Evolutionary conservation across 2,888 invertebrate species (phyloP).

Genomic region (Erannis defoliaria): DNA sequence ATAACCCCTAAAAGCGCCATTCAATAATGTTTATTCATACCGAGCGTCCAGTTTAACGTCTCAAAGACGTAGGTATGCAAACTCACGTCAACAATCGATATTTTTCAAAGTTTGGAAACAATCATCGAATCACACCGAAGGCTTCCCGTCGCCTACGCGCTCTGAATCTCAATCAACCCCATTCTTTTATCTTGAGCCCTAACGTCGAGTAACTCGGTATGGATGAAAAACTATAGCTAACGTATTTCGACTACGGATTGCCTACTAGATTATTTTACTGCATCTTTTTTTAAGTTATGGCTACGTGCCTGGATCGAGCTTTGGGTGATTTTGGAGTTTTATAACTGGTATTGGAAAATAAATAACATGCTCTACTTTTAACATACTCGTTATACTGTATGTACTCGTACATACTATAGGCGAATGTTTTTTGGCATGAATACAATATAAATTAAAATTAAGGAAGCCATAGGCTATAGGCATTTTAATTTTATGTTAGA

Average conservation of each 20-base stretch:
- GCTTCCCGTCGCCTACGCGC: slow-evolving; percentile 34
- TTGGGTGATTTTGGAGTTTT: background rate
- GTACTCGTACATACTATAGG: no score
- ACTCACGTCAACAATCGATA: slow-evolving; percentile 26
- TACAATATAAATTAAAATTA: no score
- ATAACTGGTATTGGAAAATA: background rate
- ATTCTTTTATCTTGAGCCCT: slow-evolving; percentile 45
- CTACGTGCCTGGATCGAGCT: slow-evolving; percentile 6
- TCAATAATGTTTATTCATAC: background rate
- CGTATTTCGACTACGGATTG: slow-evolving; percentile 41
- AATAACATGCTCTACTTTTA: background rate
- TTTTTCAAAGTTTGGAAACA: slow-evolving; percentile 40
- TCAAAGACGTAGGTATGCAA: slow-evolving; percentile 1
- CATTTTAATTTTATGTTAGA: no score
- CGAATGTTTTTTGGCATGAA: no score
- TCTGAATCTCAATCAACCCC: slow-evolving; percentile 45
- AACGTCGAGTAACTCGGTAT: slow-evolving; percentile 36
- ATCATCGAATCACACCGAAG: slow-evolving; percentile 41
- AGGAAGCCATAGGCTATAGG: no score
- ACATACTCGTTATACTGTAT: background rate
- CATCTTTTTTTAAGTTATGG: slow-evolving; percentile 23
- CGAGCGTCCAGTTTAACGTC: background rate
- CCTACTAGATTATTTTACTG: slow-evolving; percentile 30
- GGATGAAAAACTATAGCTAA: slow-evolving; percentile 42
- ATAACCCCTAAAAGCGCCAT: background rate